Evolutionary conservation across 2,797 vertebrate genomes (phyloP).

Genomic region (Hippocampus kuda): DNA sequence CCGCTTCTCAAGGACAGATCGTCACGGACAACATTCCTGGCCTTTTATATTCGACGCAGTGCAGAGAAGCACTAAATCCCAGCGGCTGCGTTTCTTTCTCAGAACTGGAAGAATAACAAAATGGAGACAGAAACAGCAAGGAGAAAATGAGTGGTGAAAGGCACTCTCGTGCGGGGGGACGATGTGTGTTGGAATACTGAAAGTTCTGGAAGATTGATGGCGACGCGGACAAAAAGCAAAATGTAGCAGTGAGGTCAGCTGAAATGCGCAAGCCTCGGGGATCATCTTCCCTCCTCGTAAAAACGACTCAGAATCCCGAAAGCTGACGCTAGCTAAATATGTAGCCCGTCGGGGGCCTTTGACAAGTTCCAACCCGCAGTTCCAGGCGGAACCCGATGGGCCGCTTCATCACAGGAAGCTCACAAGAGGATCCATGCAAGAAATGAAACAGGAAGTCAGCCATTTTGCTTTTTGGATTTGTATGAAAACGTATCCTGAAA

Average conservation of each 20-base stretch:
- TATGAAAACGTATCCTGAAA: too few species aligned
- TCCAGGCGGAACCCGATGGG: too few species aligned
- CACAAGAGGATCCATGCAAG: too few species aligned
- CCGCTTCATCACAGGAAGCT: background rate
- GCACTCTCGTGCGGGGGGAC: background rate
- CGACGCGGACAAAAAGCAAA: slow-evolving; percentile 41
- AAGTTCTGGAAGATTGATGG: slow-evolving; percentile 27
- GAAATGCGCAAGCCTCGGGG: slow-evolving; percentile 41
- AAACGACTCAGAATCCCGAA: slow-evolving; percentile 8
- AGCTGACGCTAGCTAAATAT: slow-evolving; percentile 11
- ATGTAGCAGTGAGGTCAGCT: slow-evolving; percentile 34
- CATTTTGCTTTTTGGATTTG: too few species aligned
- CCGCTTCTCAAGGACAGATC: slow-evolving; percentile 32
- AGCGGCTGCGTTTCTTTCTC: slow-evolving; percentile 11
- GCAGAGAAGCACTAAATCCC: slow-evolving; percentile 20
- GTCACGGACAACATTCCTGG: slow-evolving; percentile 30
- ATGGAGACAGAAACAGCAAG: slow-evolving; percentile 2
- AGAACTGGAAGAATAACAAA: slow-evolving; percentile 30
- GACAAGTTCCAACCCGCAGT: too few species aligned
- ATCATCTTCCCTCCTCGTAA: slow-evolving; percentile 18
- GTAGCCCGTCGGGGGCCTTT: background rate
- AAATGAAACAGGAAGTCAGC: too few species aligned
- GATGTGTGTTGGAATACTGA: slow-evolving; percentile 16
- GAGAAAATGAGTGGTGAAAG: background rate
- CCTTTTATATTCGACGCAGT: background rate